Conservation (phyloP, 1,140 invertebrate genomes). For the Pachypeltis micranthus region DNA sequence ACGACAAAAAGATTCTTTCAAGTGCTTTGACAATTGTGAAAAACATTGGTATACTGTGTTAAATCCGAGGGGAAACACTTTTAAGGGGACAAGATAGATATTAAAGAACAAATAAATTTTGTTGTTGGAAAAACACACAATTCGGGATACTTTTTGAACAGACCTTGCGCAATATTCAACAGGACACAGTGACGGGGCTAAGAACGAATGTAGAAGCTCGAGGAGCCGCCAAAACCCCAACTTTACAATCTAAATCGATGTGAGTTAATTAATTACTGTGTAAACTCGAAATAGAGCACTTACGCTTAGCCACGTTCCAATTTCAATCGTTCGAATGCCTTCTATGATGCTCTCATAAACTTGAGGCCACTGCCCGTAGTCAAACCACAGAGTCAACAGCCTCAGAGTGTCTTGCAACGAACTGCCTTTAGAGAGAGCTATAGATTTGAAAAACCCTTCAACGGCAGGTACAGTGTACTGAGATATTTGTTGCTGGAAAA, state of each 20-base stretch:
- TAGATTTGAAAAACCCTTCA: slow-evolving; percentile 90
- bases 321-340: slow-evolving; percentile 83
- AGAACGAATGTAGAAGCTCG: too few relatives aligned
- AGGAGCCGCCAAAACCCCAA: too few relatives aligned
- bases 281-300: slow-evolving; percentile 10
- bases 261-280: background rate
- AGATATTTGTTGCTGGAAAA: slow-evolving; percentile 44
- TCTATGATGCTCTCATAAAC: slow-evolving; percentile 89
- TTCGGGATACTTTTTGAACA: too few relatives aligned
- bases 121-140: background rate
- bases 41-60: too few relatives aligned
- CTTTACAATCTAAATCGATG: too few relatives aligned
- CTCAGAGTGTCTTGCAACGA: slow-evolving; percentile 96
- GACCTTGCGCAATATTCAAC: too few relatives aligned
- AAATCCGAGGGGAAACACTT: too few relatives aligned
- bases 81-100: too few relatives aligned
- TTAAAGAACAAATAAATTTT: slow-evolving; percentile 9
- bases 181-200: too few relatives aligned
- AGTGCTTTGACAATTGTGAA: too few relatives aligned
- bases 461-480: slow-evolving; percentile 87
- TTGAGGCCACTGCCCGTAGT: slow-evolving; percentile 84
- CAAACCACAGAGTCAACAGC: slow-evolving; percentile 86
- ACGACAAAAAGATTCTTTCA: too few relatives aligned
- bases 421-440: slow-evolving; percentile 80
- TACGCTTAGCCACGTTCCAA: slow-evolving; percentile 95